phyloP scores from a whole-genome alignment of 2,113 vertebrate species.

The Cygnus buccinator region DNA sequence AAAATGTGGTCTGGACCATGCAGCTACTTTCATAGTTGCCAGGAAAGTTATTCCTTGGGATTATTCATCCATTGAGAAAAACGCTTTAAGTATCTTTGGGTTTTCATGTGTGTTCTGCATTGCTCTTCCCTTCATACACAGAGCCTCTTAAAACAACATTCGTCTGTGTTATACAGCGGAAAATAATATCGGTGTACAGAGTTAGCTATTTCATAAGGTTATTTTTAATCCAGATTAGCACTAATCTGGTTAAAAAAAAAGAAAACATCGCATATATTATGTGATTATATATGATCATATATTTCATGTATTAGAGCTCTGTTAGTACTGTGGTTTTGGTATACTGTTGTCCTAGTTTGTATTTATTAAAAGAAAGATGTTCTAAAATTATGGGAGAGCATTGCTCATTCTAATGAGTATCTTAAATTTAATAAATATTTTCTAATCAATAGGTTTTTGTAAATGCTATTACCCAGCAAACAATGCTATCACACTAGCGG shows the following conservation, averaged over 20 bases:
- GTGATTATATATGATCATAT: no score
- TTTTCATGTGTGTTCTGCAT: background rate
- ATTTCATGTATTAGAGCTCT: background rate
- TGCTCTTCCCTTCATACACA: background rate
- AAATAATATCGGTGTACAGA: background rate
- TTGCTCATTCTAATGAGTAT: background rate
- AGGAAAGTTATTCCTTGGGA: background rate
- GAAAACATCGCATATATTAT: background rate
- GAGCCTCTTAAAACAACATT: background rate
- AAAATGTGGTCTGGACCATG: background rate
- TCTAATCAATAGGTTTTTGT: background rate
- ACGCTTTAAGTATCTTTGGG: background rate
- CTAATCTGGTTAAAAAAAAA: background rate
- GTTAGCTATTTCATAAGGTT: background rate
- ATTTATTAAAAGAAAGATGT: background rate
- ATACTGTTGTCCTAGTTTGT: background rate
- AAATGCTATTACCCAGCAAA: background rate
- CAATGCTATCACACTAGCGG: background rate
- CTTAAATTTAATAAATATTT: background rate
- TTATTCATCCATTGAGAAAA: background rate
- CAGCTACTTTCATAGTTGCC: background rate
- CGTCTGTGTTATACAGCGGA: background rate
- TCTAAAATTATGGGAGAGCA: background rate
- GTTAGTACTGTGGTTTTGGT: background rate
- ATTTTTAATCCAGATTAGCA: background rate